Percentiles rank a stretch among this genome's conserved stretches.
These are phyloP conservation scores for Enchytraeus crypticus DNA, from an alignment of 2,888 invertebrate species.

Conservation along the genomic window DNA sequence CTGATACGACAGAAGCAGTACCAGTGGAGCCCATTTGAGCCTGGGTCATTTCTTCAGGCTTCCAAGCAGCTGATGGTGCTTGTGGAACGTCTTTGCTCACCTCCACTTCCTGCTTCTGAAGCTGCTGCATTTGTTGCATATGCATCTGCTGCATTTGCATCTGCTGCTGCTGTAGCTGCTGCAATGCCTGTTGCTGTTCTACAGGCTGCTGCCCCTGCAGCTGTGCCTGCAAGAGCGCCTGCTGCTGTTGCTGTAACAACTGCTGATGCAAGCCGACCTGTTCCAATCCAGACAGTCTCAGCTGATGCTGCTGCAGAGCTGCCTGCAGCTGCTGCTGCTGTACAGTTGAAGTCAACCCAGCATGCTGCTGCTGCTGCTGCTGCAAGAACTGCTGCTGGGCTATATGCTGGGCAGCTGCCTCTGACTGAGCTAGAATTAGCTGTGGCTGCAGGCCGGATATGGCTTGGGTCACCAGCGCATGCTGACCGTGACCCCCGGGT, in stretches of 20 bases:
- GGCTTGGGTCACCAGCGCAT: too few species aligned
- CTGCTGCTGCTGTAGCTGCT: conserved; percentile 1
- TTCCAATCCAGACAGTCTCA: neutral
- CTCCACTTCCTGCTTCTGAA: too few species aligned
- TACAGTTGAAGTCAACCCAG: too few species aligned
- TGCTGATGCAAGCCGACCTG: neutral
- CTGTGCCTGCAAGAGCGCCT: conserved; percentile 1
- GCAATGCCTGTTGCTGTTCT: neutral
- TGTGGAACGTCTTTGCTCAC: neutral
- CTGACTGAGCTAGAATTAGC: neutral
- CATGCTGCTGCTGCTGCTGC: neutral
- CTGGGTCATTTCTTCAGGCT: neutral
- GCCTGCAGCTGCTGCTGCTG: neutral
- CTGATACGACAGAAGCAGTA: too few species aligned
- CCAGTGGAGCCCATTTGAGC: too few species aligned
- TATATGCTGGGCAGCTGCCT: conserved; percentile 1
- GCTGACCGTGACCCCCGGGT: too few species aligned
- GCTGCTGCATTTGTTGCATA: too few species aligned
- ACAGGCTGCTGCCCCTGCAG: neutral
- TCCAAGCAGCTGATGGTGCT: neutral
- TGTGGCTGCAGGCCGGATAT: too few species aligned
- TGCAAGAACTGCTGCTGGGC: neutral
- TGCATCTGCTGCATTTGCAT: too few species aligned
- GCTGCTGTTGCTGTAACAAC: conserved; percentile 8
- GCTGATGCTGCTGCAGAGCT: neutral